These are phyloP conservation scores for Cosmia pyralina DNA, from an alignment of 2,888 invertebrate genomes.

Conservation along the genomic window DNA sequence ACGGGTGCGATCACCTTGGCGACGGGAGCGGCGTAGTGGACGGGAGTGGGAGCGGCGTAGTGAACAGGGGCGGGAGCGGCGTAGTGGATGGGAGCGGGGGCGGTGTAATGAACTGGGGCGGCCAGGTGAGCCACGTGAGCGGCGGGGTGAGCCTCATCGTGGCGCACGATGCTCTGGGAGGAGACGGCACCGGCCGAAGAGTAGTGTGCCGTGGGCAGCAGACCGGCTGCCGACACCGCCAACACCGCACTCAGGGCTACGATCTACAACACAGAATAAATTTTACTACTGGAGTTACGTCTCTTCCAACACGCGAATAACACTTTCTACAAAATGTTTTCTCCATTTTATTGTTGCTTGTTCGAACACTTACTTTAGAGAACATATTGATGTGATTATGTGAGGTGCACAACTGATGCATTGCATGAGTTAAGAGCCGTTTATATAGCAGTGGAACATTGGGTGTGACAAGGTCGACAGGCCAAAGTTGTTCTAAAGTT, in stretches of 20 bases:
- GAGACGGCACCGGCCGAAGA: slow-evolving; percentile 83
- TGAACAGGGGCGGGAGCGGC: slow-evolving; percentile 67
- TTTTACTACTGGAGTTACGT: not conserved
- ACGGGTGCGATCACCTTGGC: slow-evolving; percentile 69
- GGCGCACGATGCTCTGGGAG: slow-evolving; percentile 79
- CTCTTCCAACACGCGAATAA: not conserved
- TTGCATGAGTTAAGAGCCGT: slow-evolving; percentile 67
- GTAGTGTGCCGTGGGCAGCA: slow-evolving; percentile 82
- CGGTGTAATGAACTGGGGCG: slow-evolving; percentile 65
- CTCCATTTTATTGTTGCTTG: slow-evolving; percentile 3
- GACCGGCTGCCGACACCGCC: slow-evolving; percentile 82
- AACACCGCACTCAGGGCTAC: slow-evolving; percentile 80
- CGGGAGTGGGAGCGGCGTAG: slow-evolving; percentile 67
- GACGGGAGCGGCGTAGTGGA: slow-evolving; percentile 71
- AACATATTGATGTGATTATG: slow-evolving; percentile 79
- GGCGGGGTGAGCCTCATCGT: slow-evolving; percentile 74
- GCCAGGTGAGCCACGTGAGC: slow-evolving; percentile 66
- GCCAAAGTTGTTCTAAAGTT: slow-evolving; percentile 71
- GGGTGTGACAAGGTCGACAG: slow-evolving; percentile 80
- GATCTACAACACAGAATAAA: slow-evolving; percentile 72
- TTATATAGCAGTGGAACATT: slow-evolving; percentile 77
- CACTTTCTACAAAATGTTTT: not conserved
- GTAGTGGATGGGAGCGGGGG: slow-evolving; percentile 67
- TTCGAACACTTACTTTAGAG: slow-evolving; percentile 80
- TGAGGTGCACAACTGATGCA: slow-evolving; percentile 77